Evolutionary conservation across 2,797 vertebrate genomes (phyloP).

Genomic region (Silurus lanzhouensis): DNA sequence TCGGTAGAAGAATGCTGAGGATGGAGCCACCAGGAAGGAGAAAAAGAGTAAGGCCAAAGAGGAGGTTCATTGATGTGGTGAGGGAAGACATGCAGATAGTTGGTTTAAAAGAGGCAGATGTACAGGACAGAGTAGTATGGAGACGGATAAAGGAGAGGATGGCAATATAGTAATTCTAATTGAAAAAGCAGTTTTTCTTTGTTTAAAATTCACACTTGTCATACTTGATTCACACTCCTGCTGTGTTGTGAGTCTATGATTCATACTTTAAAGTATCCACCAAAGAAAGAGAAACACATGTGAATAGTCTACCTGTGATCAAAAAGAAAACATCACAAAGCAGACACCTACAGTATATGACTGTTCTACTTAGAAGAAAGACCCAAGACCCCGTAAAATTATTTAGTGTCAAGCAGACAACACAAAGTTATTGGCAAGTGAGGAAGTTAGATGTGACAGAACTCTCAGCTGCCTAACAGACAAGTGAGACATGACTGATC

Average conservation of each 20-base stretch:
- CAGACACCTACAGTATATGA: neutral
- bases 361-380: slow-evolving; percentile 1
- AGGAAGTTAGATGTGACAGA: slow-evolving; percentile 48
- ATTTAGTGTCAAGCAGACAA: neutral
- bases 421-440: slow-evolving; percentile 28
- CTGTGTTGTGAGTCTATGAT: too few relatives aligned
- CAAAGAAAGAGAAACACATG: neutral
- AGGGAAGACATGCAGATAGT: too few relatives aligned
- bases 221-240: neutral
- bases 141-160: neutral
- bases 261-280: neutral
- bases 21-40: too few relatives aligned
- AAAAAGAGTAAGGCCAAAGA: too few relatives aligned
- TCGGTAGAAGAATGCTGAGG: too few relatives aligned
- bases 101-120: too few relatives aligned
- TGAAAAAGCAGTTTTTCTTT: neutral
- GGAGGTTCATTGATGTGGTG: too few relatives aligned
- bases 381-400: neutral
- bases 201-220: neutral
- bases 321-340: slow-evolving; percentile 7
- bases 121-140: too few relatives aligned
- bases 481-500: slow-evolving; percentile 43
- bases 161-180: neutral
- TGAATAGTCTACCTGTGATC: neutral
- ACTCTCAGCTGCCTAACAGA: slow-evolving; percentile 40